Conservation (phyloP, 2,113 vertebrate genomes). For the Oenanthe oenanthe region DNA sequence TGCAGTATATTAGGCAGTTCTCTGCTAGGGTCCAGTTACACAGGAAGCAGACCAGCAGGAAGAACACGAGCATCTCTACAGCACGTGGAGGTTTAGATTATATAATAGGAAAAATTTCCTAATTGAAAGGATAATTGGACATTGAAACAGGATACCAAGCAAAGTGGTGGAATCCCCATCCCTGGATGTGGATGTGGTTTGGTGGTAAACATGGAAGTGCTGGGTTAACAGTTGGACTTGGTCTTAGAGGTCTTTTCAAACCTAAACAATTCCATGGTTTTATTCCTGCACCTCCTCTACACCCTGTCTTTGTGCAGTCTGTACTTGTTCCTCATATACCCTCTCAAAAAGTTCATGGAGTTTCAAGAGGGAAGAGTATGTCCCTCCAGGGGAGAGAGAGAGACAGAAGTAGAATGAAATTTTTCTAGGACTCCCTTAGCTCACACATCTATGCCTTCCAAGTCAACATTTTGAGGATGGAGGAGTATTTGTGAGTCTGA, state of each 20-base stretch:
- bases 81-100: neutral
- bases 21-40: neutral
- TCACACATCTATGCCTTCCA: rapidly evolving
- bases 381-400: neutral
- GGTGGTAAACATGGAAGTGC: rapidly evolving
- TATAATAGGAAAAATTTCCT: neutral
- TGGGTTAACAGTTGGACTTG: neutral
- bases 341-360: neutral
- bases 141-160: neutral
- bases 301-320: neutral
- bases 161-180: neutral
- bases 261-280: neutral
- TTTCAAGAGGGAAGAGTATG: neutral
- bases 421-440: neutral
- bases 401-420: neutral
- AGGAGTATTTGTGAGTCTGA: neutral
- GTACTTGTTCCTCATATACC: neutral
- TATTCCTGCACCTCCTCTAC: neutral
- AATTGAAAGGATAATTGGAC: neutral
- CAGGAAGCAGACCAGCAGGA: neutral
- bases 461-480: neutral
- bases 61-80: rapidly evolving
- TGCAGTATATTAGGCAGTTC: neutral
- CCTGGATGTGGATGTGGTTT: neutral
- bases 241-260: neutral